These are phyloP conservation scores for Syngnathus typhle DNA, from an alignment of 2,113 vertebrate species.

Conservation along the genomic window DNA sequence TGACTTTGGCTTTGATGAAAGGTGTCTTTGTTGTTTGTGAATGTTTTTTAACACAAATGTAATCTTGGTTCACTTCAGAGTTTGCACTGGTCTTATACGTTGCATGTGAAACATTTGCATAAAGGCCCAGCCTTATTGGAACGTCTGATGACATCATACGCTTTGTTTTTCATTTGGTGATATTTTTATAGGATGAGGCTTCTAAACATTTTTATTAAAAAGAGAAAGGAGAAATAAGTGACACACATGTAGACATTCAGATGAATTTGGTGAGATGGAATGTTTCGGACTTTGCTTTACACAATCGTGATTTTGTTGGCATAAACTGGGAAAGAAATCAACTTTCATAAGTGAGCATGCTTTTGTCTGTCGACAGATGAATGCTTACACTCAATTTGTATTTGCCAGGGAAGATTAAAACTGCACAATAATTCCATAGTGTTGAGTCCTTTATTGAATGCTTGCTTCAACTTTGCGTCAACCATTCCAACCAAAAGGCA, in stretches of 20 bases:
- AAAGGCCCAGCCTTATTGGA: background rate
- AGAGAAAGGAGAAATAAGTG: background rate
- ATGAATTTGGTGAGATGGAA: background rate
- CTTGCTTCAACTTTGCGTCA: conserved; percentile 52
- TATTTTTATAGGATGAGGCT: background rate
- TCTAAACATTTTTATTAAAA: background rate
- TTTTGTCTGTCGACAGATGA: background rate
- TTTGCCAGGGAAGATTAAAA: background rate
- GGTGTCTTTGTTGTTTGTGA: too few species aligned
- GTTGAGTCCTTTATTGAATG: background rate
- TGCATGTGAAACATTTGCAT: background rate
- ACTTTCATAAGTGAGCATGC: background rate
- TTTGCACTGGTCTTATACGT: background rate
- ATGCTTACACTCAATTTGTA: background rate
- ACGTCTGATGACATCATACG: background rate
- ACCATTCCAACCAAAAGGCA: conserved; percentile 50
- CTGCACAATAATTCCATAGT: background rate
- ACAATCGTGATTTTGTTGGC: background rate
- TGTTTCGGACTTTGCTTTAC: background rate
- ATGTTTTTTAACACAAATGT: background rate
- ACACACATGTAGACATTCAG: background rate
- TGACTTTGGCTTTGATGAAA: background rate
- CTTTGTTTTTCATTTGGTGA: background rate
- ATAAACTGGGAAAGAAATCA: background rate
- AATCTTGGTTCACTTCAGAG: background rate